Base-by-base conservation (phyloP, 2,888 invertebrate genomes). In the Isoperla grammatica region DNA sequence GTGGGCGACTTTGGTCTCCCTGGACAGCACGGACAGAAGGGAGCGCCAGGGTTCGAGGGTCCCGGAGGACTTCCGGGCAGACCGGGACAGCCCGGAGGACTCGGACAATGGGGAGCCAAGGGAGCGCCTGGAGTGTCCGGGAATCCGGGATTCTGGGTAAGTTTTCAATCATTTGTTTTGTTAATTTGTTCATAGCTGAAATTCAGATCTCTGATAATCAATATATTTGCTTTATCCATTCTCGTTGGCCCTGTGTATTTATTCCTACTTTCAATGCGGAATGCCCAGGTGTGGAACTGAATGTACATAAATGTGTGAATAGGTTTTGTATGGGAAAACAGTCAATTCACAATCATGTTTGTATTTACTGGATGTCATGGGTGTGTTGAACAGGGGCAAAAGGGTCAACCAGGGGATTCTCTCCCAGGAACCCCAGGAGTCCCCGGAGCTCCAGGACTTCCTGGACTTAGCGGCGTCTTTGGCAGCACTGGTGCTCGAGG, bases 381-480 rank as follows among this genome's bases (percentile, higher is more conserved):
- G 12, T 40, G 3, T 40, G 42, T 45, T 45, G 9, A n/a, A 45
- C 17, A 37, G 53, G 53, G 15, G 17, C 37, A 20, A 53, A 53
- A 39, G 53, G 53, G 17, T 13, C 13, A 29, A 57, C 68, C 77
- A 48, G 78, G 79, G 37, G 75, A 72, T 59, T 83, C 82, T 56
- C 67, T 73, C 22, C 72, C 76, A 53, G 86, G 85, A 17, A 39
- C 57, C n/a, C 68, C 76, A 62, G 87, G 87, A n/a, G 70, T 71
- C 13, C 75, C 76, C n/a, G 81, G 81, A 60, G 66, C 70, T 8
- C 68, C 73, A 19, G 87, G 87, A 53, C 69, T 71, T 49, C 72
- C 73, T 57, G 88, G 85, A 64, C 70, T 73, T n/a, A 70, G 71
- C 29, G 79, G 79, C 53, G 65, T 68, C 56, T 65, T 65, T 11